Evolutionary conservation across 2,888 invertebrate species (phyloP), one percentile per base, ranked within the genome.

Genomic region (Ochropacha duplaris): DNA sequence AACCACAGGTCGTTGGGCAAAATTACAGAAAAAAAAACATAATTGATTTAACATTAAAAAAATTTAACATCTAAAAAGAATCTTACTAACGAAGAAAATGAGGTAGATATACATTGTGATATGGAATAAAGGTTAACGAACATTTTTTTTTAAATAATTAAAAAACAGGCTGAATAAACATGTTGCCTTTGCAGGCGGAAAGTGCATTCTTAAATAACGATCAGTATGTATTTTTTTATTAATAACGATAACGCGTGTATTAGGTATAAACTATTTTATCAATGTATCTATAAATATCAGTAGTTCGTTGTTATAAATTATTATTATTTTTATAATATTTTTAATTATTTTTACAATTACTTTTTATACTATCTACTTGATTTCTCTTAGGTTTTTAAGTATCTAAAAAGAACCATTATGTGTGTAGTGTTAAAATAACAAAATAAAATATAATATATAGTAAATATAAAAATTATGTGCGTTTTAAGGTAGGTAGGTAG

Each of bases 21-120:
- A 69, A 70, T 71, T 75, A 74, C 61, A 70, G 60, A 56, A 54
- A 22, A 57, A 49, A 67, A 74, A 72, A 76, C 73, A 71, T 75
- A 79, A 66, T 62, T 56, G 51, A 72, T 65, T 76, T 68, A 85
- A 84, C 80, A 81, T 81, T 76, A 73, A 79, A 79, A n/a, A 76
- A 70, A 77, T 52, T 79, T 84, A 88, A 84, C 76, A 82, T 81
- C 84, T 88, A 87, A 87, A 44, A 87, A 79, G 79, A 86, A 88
- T 71, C 89, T 87, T 90, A 88, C 78, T 12, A 85, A 86, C 85
- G 82, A 87, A 87, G 83, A 86, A 89, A 90, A 90, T 92, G 92
- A 92, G 92, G 92, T 92, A 92, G 92, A 89, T 92, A 84, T 68
- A 79, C 74, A 90, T 91, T 91, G 92, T 92, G 92, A 92, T 92